phyloP scores from a whole-genome alignment of 1,140 invertebrate species.

The Hetaerina americana region DNA sequence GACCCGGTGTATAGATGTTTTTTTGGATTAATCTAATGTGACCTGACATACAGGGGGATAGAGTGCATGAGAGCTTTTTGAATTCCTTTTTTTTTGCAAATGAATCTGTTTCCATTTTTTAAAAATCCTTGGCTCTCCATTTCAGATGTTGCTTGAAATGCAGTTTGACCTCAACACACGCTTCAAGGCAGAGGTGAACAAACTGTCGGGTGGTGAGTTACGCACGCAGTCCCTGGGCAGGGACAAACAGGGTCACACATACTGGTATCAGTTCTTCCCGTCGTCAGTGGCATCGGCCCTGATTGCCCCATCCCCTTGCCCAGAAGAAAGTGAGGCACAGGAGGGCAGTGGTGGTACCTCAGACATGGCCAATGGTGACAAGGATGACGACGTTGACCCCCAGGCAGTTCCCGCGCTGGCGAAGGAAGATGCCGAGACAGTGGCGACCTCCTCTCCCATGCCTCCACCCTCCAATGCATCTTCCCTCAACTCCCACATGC shows the following conservation, averaged over 20 bases:
- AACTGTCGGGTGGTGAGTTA: conserved; percentile 60
- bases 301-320: not conserved
- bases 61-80: no score
- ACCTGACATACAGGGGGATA: no score
- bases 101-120: no score
- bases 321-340: not conserved
- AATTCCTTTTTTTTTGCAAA: no score
- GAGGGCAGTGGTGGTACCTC: no score
- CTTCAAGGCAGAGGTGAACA: conserved; percentile 86
- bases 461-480: not conserved
- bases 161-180: conserved; percentile 91
- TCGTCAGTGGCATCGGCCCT: conserved; percentile 9
- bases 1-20: no score
- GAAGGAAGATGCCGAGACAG: not conserved
- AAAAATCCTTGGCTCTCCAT: no score
- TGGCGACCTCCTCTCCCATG: not conserved
- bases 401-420: not conserved
- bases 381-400: no score
- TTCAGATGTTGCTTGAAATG: conserved; percentile 74
- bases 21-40: no score
- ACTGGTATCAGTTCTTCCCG: conserved; percentile 77
- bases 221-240: conserved; percentile 75
- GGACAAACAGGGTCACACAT: conserved; percentile 76
- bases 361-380: no score
- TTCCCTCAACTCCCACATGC: not conserved